A percentile compares a stretch with the other conserved stretches of the same genome.
phyloP scores from a whole-genome alignment of 2,888 invertebrate species.

The Cloeon dipterum region DNA sequence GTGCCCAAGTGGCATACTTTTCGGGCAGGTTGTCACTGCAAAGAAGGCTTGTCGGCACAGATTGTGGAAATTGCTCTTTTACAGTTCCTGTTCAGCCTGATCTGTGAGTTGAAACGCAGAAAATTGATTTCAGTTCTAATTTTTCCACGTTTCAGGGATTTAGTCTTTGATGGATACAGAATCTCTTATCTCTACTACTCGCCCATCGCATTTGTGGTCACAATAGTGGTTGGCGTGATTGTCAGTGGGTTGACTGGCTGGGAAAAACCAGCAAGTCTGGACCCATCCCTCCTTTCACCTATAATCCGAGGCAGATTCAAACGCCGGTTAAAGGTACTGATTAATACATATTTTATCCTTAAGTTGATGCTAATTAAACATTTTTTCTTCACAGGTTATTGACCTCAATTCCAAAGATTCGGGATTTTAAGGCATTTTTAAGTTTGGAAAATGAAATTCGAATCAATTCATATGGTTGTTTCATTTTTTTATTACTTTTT shows the following conservation, averaged over 20 bases:
- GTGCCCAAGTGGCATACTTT: constrained; percentile 34
- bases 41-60: background rate
- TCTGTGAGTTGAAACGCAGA: too few species aligned
- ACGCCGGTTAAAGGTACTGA: background rate
- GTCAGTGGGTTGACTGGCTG: constrained; percentile 44
- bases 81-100: background rate
- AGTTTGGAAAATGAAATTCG: too few species aligned
- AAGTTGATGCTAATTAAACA: too few species aligned
- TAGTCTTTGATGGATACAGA: constrained; percentile 29
- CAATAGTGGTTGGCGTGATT: constrained; percentile 43
- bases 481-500: too few species aligned
- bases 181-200: constrained; percentile 83
- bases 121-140: too few species aligned
- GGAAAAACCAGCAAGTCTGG: constrained; percentile 33
- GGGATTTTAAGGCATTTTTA: too few species aligned
- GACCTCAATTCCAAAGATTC: too few species aligned
- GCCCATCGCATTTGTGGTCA: constrained; percentile 48
- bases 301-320: constrained; percentile 13
- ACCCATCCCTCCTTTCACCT: constrained; percentile 43
- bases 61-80: background rate
- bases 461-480: too few species aligned
- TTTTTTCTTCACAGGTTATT: too few species aligned
- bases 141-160: too few species aligned
- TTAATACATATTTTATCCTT: too few species aligned
- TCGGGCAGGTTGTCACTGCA: constrained; percentile 13